Evolutionary conservation across 2,797 vertebrate species (phyloP).

Genomic region (Carduelis carduelis): DNA sequence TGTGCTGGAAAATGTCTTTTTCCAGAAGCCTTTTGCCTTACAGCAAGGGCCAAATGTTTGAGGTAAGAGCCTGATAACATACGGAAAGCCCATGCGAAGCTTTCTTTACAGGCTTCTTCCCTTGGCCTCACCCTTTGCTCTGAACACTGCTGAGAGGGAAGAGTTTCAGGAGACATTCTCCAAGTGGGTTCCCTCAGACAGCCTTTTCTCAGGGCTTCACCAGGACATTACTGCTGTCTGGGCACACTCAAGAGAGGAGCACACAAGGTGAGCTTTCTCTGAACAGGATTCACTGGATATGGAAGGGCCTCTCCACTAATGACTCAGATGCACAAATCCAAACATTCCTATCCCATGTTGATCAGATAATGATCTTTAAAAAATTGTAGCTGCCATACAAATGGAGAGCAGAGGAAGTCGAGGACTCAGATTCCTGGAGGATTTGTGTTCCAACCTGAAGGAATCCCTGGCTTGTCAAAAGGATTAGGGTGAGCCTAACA

Average conservation of each 20-base stretch:
- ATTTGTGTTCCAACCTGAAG: constrained; percentile 40
- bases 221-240: background rate
- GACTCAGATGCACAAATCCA: background rate
- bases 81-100: background rate
- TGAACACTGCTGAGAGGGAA: background rate
- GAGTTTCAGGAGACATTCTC: background rate
- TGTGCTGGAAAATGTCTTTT: background rate
- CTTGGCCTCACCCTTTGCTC: background rate
- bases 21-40: background rate
- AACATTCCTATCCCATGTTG: background rate
- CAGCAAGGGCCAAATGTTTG: background rate
- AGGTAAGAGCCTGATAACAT: background rate
- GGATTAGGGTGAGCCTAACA: constrained; percentile 49
- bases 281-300: background rate
- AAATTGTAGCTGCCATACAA: background rate
- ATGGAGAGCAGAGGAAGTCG: background rate
- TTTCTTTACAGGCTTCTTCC: background rate
- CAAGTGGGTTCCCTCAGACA: background rate
- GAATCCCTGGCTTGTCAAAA: constrained; percentile 32
- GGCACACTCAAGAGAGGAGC: background rate
- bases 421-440: background rate
- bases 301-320: background rate
- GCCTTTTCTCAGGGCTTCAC: background rate
- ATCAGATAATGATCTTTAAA: constrained; percentile 37
- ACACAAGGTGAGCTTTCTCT: background rate